These are phyloP conservation scores for Aradophagus sp. DNA, from an alignment of 1,140 invertebrate genomes.

Conservation along the genomic window DNA sequence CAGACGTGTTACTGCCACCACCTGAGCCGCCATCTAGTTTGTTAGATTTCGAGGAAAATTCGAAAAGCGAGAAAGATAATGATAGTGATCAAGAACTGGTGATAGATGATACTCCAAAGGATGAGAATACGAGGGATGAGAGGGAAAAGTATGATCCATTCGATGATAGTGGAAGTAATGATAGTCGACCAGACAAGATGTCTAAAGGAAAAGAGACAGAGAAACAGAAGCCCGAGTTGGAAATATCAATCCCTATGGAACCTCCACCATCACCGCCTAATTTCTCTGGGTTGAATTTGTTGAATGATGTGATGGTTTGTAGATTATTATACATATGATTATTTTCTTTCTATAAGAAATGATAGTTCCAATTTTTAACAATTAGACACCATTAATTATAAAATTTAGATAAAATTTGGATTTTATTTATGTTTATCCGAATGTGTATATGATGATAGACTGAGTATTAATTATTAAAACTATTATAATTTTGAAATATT, in stretches of 20 bases:
- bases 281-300: conserved; percentile 54
- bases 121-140: conserved; percentile 58
- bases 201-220: conserved; percentile 23
- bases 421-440: too few species aligned
- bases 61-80: conserved; percentile 76
- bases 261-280: conserved; percentile 54
- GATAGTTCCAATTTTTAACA: too few species aligned
- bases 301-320: conserved; percentile 30
- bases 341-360: too few species aligned
- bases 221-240: conserved; percentile 5
- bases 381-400: too few species aligned
- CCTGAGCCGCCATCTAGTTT: conserved; percentile 77
- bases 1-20: conserved; percentile 67
- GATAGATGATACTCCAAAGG: conserved; percentile 78
- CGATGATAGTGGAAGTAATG: conserved; percentile 72
- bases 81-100: conserved; percentile 80
- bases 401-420: too few species aligned
- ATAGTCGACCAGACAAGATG: conserved; percentile 47
- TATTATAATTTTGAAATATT: too few species aligned
- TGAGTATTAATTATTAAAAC: too few species aligned
- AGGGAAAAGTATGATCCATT: conserved; percentile 79
- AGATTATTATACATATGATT: too few species aligned
- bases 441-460: too few species aligned
- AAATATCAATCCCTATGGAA: conserved; percentile 51
- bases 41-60: conserved; percentile 72